Evolutionary conservation across 2,797 vertebrate genomes (phyloP).

Genomic region (Rhabdomys pumilio): DNA sequence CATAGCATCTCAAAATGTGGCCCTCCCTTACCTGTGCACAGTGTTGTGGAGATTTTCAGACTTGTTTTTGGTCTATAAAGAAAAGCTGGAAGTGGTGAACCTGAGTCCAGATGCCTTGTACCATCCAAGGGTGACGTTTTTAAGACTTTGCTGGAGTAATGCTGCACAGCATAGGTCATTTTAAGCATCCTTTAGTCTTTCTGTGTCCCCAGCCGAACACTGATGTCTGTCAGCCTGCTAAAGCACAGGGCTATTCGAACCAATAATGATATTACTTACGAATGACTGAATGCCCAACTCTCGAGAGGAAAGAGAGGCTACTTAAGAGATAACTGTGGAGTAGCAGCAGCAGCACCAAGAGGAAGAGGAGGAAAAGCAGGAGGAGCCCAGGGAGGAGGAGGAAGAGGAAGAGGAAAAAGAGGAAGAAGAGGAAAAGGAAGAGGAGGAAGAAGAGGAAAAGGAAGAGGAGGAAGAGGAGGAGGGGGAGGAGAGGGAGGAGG

Average conservation of each 20-base stretch:
- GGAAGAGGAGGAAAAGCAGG: too few relatives aligned
- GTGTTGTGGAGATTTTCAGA: neutral
- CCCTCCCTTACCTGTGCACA: neutral
- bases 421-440: too few relatives aligned
- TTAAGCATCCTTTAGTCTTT: neutral
- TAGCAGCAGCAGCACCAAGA: too few relatives aligned
- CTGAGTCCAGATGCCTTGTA: too few relatives aligned
- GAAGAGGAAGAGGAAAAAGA: too few relatives aligned
- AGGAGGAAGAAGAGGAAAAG: too few relatives aligned
- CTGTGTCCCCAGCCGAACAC: neutral
- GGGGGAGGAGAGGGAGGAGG: too few relatives aligned
- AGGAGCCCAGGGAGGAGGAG: too few relatives aligned
- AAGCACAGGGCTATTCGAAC: neutral
- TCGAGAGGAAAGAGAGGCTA: too few relatives aligned
- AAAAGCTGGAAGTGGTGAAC: neutral
- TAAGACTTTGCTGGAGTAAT: conserved; percentile 9
- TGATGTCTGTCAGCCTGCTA: neutral
- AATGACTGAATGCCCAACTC: neutral
- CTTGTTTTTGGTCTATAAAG: neutral
- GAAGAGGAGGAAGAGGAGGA: too few relatives aligned
- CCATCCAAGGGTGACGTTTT: neutral
- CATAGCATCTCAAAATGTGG: neutral
- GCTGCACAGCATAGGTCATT: neutral
- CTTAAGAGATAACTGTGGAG: too few relatives aligned
- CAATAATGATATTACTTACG: neutral